Evolutionary conservation across 1,140 invertebrate genomes (phyloP), one percentile per base, ranked within the genome.

Genomic region (Calephelis virginiensis): DNA sequence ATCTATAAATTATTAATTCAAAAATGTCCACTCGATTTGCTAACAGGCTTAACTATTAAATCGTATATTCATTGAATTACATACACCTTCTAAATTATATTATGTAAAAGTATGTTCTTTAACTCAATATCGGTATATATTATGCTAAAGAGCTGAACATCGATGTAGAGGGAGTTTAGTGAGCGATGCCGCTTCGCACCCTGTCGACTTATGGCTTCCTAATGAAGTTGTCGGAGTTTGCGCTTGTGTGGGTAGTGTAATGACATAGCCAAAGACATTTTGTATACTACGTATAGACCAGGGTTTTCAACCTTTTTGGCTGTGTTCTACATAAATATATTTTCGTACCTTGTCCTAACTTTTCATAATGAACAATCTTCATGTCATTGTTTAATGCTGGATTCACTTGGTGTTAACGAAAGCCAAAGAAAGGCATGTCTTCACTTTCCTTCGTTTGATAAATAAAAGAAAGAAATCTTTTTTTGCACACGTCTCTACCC

Each of bases 141-240:
- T 46, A 49, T 50, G 69, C 65, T 74, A 77, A 67, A 77, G 72
- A 74, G 75, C 70, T 82, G 77, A 75, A 72, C 73, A 65, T 64
- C 65, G 73, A 72, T 28, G 66, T 71, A 74, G 71, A 72, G 72
- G 68, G 72, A 79, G 73, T 70, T 71, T 77, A n/a, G 68, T 60
- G 70, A 67, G 70, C 71, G 74, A 76, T 71, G 74, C 75, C 70
- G 73, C 72, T 75, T 77, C 75, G 72, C 79, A 69, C 72, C 73
- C 76, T 68, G 73, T 73, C 80, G 74, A 77, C 82, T 85, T 86
- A 86, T 81, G 80, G 78, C 81, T 82, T 87, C 82, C 74, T 86
- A 89, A 87, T 81, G 84, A 85, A 81, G 78, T 81, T 78, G 80
- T 77, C 79, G 71, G 69, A 66, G 64, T 61, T 63, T 46, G 47